Percentiles rank a stretch among this genome's conserved stretches.
These are phyloP conservation scores for Antheraea pernyi DNA, from an alignment of 1,140 invertebrate species.

Conservation along the genomic window DNA sequence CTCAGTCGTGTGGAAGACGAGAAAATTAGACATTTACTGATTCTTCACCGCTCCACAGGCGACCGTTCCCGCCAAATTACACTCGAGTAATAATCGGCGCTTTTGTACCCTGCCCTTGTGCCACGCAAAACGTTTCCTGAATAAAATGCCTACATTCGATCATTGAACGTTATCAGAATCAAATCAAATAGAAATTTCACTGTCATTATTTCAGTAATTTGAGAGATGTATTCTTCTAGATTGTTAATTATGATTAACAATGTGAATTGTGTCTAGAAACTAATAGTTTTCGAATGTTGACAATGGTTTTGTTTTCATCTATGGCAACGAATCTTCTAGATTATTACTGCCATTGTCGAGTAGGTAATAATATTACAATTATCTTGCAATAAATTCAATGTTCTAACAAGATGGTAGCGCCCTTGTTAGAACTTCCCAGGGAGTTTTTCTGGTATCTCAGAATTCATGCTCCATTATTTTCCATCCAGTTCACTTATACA, in stretches of 20 bases:
- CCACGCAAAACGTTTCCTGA: neutral
- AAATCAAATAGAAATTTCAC: neutral
- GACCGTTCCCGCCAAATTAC: neutral
- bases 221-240: neutral
- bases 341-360: too few relatives aligned
- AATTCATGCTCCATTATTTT: too few relatives aligned
- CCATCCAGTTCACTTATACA: too few relatives aligned
- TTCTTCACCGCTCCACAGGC: neutral
- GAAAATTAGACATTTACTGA: slow-evolving; percentile 26
- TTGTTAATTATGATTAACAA: neutral
- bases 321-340: too few relatives aligned
- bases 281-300: too few relatives aligned
- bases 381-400: too few relatives aligned
- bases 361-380: too few relatives aligned
- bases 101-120: neutral
- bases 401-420: too few relatives aligned
- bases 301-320: too few relatives aligned
- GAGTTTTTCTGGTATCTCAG: too few relatives aligned
- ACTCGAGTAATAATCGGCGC: neutral
- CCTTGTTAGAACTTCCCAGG: too few relatives aligned
- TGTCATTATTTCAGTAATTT: neutral
- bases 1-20: slow-evolving; percentile 19
- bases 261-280: too few relatives aligned
- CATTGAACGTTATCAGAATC: neutral
- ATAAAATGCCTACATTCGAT: neutral